phyloP scores from a whole-genome alignment of 2,888 invertebrate species.

The Lasiommata megera region DNA sequence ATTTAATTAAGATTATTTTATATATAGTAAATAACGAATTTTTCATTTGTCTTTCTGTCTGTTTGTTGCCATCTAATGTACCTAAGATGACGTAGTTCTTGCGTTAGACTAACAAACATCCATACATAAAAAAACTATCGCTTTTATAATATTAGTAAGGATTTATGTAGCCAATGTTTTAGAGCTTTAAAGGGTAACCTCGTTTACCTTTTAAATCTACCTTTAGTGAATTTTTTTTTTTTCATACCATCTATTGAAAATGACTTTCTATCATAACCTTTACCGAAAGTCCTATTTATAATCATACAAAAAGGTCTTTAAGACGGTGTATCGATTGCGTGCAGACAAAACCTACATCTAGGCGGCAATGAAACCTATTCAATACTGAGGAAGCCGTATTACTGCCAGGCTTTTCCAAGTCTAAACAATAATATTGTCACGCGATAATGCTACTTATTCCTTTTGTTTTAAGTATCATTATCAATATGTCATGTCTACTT shows the following conservation, averaged over 20 bases:
- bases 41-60: no score
- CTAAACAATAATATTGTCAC: conserved; percentile 29
- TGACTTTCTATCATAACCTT: background rate
- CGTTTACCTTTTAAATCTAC: no score
- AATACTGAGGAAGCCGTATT: conserved; percentile 62
- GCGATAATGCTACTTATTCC: conserved; percentile 45
- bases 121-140: no score
- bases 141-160: no score
- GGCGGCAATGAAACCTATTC: conserved; percentile 57
- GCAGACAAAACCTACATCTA: conserved; percentile 48
- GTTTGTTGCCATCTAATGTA: no score
- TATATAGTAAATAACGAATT: no score
- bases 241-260: background rate
- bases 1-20: no score
- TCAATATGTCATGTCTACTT: conserved; percentile 31
- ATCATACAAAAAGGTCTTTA: conserved; percentile 13
- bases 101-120: no score
- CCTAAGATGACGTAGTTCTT: no score
- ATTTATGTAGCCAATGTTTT: no score
- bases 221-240: background rate
- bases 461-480: conserved; percentile 34
- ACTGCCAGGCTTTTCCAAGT: conserved; percentile 32
- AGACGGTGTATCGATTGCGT: conserved; percentile 35
- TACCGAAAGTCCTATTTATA: background rate
- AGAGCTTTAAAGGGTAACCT: no score